Evolutionary conservation across 2,113 vertebrate species (phyloP), one percentile per base, ranked within the genome.

Genomic region (Gila orcuttii): DNA sequence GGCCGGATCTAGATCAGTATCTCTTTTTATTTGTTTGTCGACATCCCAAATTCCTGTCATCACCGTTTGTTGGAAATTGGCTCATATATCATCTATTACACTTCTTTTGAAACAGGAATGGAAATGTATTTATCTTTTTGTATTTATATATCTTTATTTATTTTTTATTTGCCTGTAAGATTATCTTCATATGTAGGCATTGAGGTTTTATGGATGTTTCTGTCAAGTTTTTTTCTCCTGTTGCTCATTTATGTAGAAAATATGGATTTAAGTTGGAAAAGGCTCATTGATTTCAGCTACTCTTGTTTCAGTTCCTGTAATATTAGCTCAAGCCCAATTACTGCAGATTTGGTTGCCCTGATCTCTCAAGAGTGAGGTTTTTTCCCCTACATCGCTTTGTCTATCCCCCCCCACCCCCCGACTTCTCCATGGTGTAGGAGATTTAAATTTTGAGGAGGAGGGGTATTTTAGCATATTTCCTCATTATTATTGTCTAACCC

Each of bases 281-380:
- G 90, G 90, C 93, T 93, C 93, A 95, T 95, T 94, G 94, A 96
- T 96, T 95, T 87, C 87, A 79, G 42, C 92, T 82, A 92, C 93
- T 95, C 93, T 90, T 68, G 89, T 95, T 95, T 92, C 94, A 94
- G 89, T 93, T 93, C 94, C 94, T 94, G 92, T 95, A 94, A 95
- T 92, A 94, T 94, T 94, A 95, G 94, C 93, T 95, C 94, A 94
- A 93, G 93, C 92, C 93, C 92, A 95, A 94, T 95, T 95, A 96
- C 94, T 92, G 92, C 92, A 94, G 93, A 94, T 95, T 94, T 92
- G 92, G 93, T 94, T 94, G 90, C 93, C 87, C 84, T 89, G 64
- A 90, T 93, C 93, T 93, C 92, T 85, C 86, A 69, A 90, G 93
- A 92, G 87, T 86, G 79, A 92, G 90, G 85, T 91, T 92, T 90